Base-by-base conservation (phyloP, 2,888 invertebrate species). In the Drosophila nr. medialis region DNA sequence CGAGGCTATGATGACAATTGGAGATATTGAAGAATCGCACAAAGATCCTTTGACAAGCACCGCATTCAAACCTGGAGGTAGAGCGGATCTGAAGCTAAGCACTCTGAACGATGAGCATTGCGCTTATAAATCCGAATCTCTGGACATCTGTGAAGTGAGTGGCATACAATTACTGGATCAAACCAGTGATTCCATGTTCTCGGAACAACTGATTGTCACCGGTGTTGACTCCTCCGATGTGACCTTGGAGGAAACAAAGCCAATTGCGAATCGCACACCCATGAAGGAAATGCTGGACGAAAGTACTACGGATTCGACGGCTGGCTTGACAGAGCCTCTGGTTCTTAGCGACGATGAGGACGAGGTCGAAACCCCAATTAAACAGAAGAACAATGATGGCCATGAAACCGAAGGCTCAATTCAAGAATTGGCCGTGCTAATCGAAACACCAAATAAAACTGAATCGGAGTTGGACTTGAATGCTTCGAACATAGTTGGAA, bases 111-210 rank as follows among this genome's bases (percentile, higher is more conserved):
- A 81, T 61, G 56, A 61, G 13, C 34, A 27, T 1, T 32, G 45
- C 0, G 53, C 49, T 45, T 18, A 38, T 10, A 50, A 59, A 42
- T 24, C 24, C 0, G 32, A 40, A 21, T 56, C 71, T 2, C n/a
- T 65, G 6, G n/a, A 49, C 18, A 59, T 69, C 1, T 64, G 62
- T 61, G 91, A 92, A 53, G 82, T 92, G 58, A 92, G 92, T 63
- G 92, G 92, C 10, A 90, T 92, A 40, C 81, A 91, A 64, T 58
- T 90, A 36, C 72, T 92, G 2, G 92, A 92, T 75, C 83, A 90
- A 68, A 90, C 91, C 4, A 72, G 83, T 0, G 92, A 91, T 38
- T 92, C 92, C 0, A 65, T 85, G 42, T 88, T 90, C 45, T 90
- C 85, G 5, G 92, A 92, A 53, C 75, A 80, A 10, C 66, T 91